A percentile compares a stretch with the other conserved stretches of the same genome.
Conservation (phyloP, 2,888 invertebrate genomes). For the Dascillus cervinus region DNA sequence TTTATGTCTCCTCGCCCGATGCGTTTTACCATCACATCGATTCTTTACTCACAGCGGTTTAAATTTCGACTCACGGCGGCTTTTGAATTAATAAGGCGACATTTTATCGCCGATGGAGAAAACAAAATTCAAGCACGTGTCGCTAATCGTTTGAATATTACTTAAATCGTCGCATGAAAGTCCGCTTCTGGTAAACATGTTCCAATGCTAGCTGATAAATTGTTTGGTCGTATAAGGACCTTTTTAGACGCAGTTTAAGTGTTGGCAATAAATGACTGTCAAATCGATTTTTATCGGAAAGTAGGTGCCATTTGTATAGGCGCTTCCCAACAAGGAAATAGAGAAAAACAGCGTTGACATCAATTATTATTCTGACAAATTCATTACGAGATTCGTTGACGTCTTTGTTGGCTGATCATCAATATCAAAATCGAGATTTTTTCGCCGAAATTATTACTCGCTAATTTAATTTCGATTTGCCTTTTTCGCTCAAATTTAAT, state of each 20-base stretch:
- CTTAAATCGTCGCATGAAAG: neutral
- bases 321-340: constrained; percentile 23
- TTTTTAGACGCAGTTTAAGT: constrained; percentile 25
- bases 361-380: constrained; percentile 27
- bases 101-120: too few relatives aligned
- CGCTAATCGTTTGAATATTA: neutral
- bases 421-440: constrained; percentile 12
- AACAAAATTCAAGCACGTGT: too few relatives aligned
- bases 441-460: too few relatives aligned
- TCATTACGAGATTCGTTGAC: constrained; percentile 20
- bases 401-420: constrained; percentile 18
- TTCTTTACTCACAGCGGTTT: too few relatives aligned
- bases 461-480: too few relatives aligned
- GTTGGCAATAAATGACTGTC: constrained; percentile 27
- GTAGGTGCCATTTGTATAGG: constrained; percentile 26
- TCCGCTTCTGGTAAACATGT: neutral
- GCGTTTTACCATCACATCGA: too few relatives aligned
- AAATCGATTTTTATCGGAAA: constrained; percentile 28
- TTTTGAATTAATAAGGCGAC: too few relatives aligned
- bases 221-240: constrained; percentile 23
- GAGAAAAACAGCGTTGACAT: constrained; percentile 25
- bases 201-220: constrained; percentile 22
- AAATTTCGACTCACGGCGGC: too few relatives aligned
- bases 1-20: too few relatives aligned
- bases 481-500: too few relatives aligned